phyloP scores from a whole-genome alignment of 2,113 vertebrate genomes.

The Zosterops hypoxanthus region DNA sequence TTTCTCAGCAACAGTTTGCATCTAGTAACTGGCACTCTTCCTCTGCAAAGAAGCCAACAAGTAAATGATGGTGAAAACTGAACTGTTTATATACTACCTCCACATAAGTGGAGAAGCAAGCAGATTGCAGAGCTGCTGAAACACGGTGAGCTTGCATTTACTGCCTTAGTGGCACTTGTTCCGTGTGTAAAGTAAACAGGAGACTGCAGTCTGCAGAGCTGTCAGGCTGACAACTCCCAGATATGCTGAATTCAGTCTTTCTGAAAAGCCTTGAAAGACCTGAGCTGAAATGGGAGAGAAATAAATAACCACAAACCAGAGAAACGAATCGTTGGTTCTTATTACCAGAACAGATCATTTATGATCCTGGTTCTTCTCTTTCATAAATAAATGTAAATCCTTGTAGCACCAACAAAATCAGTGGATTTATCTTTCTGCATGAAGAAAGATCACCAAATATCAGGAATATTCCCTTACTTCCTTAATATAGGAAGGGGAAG shows the following conservation, averaged over 20 bases:
- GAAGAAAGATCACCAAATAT: not conserved
- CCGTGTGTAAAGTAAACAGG: not conserved
- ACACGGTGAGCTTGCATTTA: not conserved
- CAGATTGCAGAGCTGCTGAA: slow-evolving; percentile 36
- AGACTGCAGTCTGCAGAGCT: slow-evolving; percentile 16
- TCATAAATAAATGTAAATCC: not conserved
- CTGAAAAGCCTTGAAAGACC: not conserved
- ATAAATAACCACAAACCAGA: not conserved
- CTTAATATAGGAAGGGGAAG: not conserved
- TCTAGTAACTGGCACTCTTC: slow-evolving; percentile 49
- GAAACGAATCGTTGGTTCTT: not conserved
- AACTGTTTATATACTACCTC: slow-evolving; percentile 46
- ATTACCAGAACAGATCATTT: not conserved
- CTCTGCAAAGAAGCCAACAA: slow-evolving; percentile 40
- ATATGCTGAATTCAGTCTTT: slow-evolving; percentile 22
- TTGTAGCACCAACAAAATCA: not conserved
- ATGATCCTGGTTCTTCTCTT: not conserved
- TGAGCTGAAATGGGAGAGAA: not conserved
- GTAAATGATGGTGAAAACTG: not conserved
- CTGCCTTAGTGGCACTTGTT: slow-evolving; percentile 22
- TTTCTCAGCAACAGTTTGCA: slow-evolving; percentile 52
- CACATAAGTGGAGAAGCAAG: not conserved
- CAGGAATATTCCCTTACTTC: not conserved
- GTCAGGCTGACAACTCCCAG: not conserved
- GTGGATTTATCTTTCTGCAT: not conserved